Evolutionary conservation across 92 coral and sea anemone species (phyloP).

Genomic region (Metridium senile): DNA sequence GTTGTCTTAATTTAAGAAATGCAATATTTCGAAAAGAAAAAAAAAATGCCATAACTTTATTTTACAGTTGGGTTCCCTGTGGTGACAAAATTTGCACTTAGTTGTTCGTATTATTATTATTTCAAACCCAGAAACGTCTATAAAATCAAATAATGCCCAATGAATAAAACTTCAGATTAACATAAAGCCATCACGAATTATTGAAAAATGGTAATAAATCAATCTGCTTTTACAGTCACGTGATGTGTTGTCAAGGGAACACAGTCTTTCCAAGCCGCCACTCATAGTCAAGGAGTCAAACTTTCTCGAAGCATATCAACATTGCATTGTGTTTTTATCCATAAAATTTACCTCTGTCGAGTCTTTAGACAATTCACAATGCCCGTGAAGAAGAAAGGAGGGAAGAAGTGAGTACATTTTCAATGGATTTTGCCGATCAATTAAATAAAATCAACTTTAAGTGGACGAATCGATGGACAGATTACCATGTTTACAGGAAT

Average conservation of each 20-base stretch:
- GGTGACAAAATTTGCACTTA: not conserved
- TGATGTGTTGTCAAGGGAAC: not conserved
- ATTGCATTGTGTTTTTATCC: not conserved
- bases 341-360: too few relatives aligned
- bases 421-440: not conserved
- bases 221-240: constrained; percentile 2
- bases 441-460: not conserved
- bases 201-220: too few relatives aligned
- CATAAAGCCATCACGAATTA: too few relatives aligned
- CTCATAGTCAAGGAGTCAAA: not conserved
- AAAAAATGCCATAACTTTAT: not conserved
- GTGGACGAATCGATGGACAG: not conserved
- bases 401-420: constrained; percentile 50
- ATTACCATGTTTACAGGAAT: not conserved
- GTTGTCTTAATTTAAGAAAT: too few relatives aligned
- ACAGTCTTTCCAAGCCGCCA: not conserved
- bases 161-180: too few relatives aligned
- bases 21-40: too few relatives aligned
- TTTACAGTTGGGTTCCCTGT: not conserved
- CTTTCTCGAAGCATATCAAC: not conserved
- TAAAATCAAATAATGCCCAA: too few relatives aligned
- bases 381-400: constrained; percentile 68
- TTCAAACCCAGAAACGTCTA: too few relatives aligned
- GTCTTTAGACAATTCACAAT: constrained; percentile 6
- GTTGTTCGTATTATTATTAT: too few relatives aligned